Evolutionary conservation across 2,113 vertebrate species (phyloP).

Genomic region (Micronisus gabar): DNA sequence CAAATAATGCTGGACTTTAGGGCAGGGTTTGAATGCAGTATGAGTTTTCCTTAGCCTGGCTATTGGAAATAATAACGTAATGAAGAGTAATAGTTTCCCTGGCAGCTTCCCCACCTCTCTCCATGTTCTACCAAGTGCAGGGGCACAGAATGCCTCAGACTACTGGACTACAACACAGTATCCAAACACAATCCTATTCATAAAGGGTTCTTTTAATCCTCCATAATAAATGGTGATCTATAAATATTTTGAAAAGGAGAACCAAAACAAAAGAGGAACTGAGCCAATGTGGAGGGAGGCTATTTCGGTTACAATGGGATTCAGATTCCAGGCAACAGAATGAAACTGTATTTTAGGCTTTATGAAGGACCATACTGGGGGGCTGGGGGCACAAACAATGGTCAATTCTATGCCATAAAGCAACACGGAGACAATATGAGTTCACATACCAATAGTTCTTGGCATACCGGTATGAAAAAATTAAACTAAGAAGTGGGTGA

Average conservation of each 20-base stretch:
- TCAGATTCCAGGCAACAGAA: not conserved
- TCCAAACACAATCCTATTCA: not conserved
- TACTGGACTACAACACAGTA: not conserved
- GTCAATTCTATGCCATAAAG: not conserved
- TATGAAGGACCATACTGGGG: not conserved
- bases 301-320: not conserved
- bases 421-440: not conserved
- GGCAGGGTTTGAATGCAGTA: not conserved
- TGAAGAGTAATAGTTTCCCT: not conserved
- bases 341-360: not conserved
- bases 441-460: not conserved
- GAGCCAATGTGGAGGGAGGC: not conserved
- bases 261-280: not conserved
- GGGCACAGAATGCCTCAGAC: not conserved
- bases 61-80: not conserved
- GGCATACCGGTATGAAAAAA: not conserved
- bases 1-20: not conserved
- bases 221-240: not conserved
- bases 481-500: not conserved
- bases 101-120: not conserved
- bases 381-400: not conserved
- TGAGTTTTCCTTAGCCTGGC: not conserved
- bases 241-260: not conserved
- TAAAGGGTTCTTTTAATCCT: not conserved
- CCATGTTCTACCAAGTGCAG: not conserved